These are phyloP conservation scores for Tympanoctomys barrerae DNA, from an alignment of 2,797 vertebrate species.

Conservation along the genomic window DNA sequence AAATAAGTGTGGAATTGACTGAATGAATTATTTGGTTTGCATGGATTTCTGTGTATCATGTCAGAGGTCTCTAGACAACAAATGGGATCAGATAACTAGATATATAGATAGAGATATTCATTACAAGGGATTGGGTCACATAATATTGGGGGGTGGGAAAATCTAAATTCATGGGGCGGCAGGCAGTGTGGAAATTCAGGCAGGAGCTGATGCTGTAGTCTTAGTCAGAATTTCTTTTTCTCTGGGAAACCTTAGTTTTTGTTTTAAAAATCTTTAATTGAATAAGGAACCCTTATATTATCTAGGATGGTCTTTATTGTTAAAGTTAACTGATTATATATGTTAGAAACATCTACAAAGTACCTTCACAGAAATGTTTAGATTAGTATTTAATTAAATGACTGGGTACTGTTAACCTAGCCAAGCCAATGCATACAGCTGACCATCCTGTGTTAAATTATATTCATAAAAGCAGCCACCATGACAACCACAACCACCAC, in stretches of 20 bases:
- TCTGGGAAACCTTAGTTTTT: slow-evolving; percentile 42
- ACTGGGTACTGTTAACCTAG: not conserved
- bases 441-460: not conserved
- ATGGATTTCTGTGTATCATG: not conserved
- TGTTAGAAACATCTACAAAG: not conserved
- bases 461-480: not conserved
- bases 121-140: slow-evolving; percentile 6
- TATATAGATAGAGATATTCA: not conserved
- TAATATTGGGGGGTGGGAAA: not conserved
- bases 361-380: slow-evolving; percentile 14
- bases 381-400: slow-evolving; percentile 33
- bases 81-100: not conserved
- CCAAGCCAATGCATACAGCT: not conserved
- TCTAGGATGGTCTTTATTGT: slow-evolving; percentile 6
- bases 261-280: slow-evolving; percentile 9
- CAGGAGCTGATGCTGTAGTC: not conserved
- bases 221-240: not conserved
- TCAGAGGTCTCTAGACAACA: not conserved
- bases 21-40: not conserved
- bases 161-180: not conserved
- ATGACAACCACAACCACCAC: not conserved
- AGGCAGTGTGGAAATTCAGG: not conserved
- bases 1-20: not conserved
- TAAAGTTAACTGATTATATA: slow-evolving; percentile 6
- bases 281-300: not conserved